Evolutionary conservation across 2,797 vertebrate genomes (phyloP).

Genomic region (Protonibea diacanthus): DNA sequence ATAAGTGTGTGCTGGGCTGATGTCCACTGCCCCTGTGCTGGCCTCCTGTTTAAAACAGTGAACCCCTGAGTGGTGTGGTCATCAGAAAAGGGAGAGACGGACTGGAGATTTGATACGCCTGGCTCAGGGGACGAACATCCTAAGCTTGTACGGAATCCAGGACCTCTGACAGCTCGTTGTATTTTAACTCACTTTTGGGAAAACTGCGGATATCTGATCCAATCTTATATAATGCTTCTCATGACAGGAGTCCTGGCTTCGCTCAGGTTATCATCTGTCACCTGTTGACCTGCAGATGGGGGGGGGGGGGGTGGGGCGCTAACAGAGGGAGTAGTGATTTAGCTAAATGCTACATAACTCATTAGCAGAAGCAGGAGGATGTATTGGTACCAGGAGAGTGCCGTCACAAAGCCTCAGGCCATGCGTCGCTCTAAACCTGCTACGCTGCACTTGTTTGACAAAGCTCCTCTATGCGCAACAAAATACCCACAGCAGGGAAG

Average conservation of each 20-base stretch:
- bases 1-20: conserved; percentile 15
- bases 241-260: conserved; percentile 32
- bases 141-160: conserved; percentile 58
- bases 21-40: conserved; percentile 17
- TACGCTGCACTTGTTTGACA: conserved; percentile 38
- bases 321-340: conserved; percentile 36
- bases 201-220: conserved; percentile 48
- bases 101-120: conserved; percentile 61
- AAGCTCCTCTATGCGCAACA: conserved; percentile 48
- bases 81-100: conserved; percentile 28
- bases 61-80: conserved; percentile 22
- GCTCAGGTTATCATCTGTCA: conserved; percentile 36
- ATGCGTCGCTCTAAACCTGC: conserved; percentile 21
- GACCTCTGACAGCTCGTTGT: conserved; percentile 56
- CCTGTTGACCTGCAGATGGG: conserved; percentile 45
- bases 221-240: conserved; percentile 53
- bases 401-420: conserved; percentile 17
- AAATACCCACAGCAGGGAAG: conserved; percentile 19
- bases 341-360: conserved; percentile 36
- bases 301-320: background rate
- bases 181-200: conserved; percentile 69
- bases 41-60: conserved; percentile 44
- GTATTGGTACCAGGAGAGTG: conserved; percentile 36
- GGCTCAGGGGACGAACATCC: conserved; percentile 61
- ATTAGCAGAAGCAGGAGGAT: conserved; percentile 20